Evolutionary conservation across 2,888 invertebrate species (phyloP), one percentile per base, ranked within the genome.

Genomic region (Parnassius smintheus): DNA sequence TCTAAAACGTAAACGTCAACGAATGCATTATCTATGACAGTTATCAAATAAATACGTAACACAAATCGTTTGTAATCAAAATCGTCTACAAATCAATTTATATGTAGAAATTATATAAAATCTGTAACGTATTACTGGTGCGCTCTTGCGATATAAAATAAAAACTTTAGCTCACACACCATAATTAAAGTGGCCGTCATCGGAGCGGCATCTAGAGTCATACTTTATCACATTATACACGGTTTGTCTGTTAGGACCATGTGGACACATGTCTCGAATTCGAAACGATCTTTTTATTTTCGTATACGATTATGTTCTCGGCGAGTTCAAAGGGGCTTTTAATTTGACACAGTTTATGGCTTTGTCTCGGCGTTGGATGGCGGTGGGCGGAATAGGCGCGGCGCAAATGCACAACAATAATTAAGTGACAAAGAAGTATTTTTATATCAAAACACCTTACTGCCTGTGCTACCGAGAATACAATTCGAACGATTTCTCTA

Each of bases 321-420:
- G 88, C 77, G 66, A 78, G 81, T 82, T 89, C 88, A 88, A 90
- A 89, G 83, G 82, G 81, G 79, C 86, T 86, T 83, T 85, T 85
- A 88, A 88, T 89, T 87, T 86, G 88, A 86, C 87, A 86, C 86
- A 88, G 76, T 89, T 88, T 88, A 88, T 85, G 76, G 81, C 77
- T 78, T 76, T 80, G 81, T 82, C 75, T 76, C 73, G 70, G 70
- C 71, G 73, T 81, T 82, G 83, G 85, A 86, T 79, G 78, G 75
- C 68, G 70, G 75, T 70, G 71, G 76, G 76, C 65, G 68, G 68
- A 66, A 51, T 52, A 58, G 75, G 75, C 71, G 75, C 73, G 74
- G 72, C 65, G 69, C 68, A 66, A 73, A 72, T 72, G 75, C 65
- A 65, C 72, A 72, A 70, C 73, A 71, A 76, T 77, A 76, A 80